These are phyloP conservation scores for Mystacornis crossleyi DNA, from an alignment of 2,113 vertebrate species.

Conservation along the genomic window DNA sequence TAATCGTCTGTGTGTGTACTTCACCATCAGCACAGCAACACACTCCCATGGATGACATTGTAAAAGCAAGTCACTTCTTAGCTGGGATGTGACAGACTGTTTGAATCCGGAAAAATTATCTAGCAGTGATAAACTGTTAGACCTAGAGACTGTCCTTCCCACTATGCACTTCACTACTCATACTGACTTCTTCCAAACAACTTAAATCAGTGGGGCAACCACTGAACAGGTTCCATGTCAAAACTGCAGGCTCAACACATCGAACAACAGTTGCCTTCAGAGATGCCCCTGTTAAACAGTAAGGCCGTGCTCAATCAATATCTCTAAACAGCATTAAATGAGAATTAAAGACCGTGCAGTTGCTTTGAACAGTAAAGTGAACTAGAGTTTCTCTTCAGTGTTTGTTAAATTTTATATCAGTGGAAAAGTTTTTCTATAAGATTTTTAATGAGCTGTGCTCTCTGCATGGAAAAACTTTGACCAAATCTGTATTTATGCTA, in stretches of 20 bases:
- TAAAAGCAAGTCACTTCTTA: background rate
- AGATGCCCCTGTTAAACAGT: background rate
- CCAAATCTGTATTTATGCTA: background rate
- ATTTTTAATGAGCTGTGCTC: background rate
- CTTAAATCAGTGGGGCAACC: background rate
- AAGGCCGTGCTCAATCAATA: background rate
- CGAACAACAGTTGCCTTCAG: background rate
- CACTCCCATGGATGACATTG: background rate
- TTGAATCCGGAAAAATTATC: background rate
- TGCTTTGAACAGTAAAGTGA: background rate
- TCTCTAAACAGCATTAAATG: background rate
- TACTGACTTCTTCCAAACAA: background rate
- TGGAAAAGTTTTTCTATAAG: background rate
- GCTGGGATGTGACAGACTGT: background rate
- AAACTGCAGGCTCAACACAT: background rate
- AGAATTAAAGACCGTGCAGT: background rate
- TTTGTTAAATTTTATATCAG: background rate
- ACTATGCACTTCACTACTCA: background rate
- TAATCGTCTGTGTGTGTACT: background rate
- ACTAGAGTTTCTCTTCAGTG: background rate
- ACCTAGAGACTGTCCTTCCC: background rate
- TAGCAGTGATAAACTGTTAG: background rate
- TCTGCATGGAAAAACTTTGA: background rate
- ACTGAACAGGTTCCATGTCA: background rate
- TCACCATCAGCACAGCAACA: background rate